phyloP scores from a whole-genome alignment of 2,888 invertebrate genomes.

The Onchidella celtica region DNA sequence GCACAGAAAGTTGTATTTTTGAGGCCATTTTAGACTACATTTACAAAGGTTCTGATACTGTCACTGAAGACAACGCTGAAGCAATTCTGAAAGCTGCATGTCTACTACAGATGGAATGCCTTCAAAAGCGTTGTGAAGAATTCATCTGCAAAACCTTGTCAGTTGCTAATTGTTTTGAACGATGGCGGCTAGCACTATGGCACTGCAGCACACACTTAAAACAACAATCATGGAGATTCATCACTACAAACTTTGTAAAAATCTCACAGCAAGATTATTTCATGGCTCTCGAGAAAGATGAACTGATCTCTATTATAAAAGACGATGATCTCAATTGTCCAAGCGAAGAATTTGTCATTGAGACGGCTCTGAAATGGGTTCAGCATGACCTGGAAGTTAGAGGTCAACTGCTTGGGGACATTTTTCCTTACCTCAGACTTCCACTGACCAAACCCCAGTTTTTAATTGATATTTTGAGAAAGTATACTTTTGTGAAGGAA shows the following conservation, averaged over 20 bases:
- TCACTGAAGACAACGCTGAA: conserved; percentile 89
- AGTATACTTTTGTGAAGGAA: conserved; percentile 59
- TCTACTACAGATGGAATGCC: conserved; percentile 90
- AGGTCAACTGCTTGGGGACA: conserved; percentile 77
- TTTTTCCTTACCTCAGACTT: conserved; percentile 59
- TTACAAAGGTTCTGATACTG: conserved; percentile 88
- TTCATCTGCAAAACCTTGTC: conserved; percentile 86
- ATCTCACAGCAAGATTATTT: conserved; percentile 67
- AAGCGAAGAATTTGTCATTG: conserved; percentile 85
- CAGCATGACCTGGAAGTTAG: conserved; percentile 83
- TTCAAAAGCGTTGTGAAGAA: conserved; percentile 89
- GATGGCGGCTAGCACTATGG: conserved; percentile 89
- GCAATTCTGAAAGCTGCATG: conserved; percentile 87
- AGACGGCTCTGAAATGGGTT: conserved; percentile 82
- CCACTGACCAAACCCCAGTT: conserved; percentile 64
- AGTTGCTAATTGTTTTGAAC: conserved; percentile 90
- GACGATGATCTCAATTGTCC: conserved; percentile 92
- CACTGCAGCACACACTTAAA: conserved; percentile 87
- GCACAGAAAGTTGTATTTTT: conserved; percentile 87
- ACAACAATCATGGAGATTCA: conserved; percentile 84
- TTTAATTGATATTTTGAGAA: conserved; percentile 59
- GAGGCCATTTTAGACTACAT: conserved; percentile 90
- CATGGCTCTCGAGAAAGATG: conserved; percentile 85
- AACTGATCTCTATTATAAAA: conserved; percentile 88
- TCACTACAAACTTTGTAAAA: conserved; percentile 82